Evolutionary conservation across 2,113 vertebrate species (phyloP).

Genomic region (Strix aluco): DNA sequence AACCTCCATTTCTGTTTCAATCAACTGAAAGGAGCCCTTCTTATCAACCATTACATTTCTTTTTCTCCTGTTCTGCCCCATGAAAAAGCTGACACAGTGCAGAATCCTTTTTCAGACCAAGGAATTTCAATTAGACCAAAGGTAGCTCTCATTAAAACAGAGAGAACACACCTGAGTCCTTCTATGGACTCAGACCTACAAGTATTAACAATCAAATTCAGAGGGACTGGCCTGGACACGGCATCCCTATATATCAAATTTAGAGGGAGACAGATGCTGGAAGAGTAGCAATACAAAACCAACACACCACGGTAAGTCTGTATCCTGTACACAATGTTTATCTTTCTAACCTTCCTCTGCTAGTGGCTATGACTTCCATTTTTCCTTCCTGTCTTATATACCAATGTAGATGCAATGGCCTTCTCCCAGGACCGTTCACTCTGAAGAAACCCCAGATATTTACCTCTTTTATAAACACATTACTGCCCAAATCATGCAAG

Average conservation of each 20-base stretch:
- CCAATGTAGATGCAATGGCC: neutral
- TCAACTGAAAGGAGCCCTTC: neutral
- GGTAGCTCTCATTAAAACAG: neutral
- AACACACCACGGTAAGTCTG: neutral
- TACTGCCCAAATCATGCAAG: neutral
- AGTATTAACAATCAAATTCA: neutral
- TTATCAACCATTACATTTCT: neutral
- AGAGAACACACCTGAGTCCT: neutral
- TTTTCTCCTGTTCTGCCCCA: neutral
- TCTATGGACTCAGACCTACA: neutral
- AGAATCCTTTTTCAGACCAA: neutral
- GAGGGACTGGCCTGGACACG: neutral
- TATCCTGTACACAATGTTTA: neutral
- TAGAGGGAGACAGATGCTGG: neutral
- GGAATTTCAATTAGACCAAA: neutral
- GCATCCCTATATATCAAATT: neutral
- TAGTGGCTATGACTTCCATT: neutral
- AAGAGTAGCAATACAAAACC: neutral
- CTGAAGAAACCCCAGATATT: neutral
- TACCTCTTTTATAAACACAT: neutral
- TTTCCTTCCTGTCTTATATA: neutral
- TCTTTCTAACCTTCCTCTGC: neutral
- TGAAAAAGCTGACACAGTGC: neutral
- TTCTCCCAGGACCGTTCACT: neutral
- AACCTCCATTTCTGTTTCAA: neutral